phyloP scores from a whole-genome alignment of 2,888 invertebrate species.

The Ennomos erosarius region DNA sequence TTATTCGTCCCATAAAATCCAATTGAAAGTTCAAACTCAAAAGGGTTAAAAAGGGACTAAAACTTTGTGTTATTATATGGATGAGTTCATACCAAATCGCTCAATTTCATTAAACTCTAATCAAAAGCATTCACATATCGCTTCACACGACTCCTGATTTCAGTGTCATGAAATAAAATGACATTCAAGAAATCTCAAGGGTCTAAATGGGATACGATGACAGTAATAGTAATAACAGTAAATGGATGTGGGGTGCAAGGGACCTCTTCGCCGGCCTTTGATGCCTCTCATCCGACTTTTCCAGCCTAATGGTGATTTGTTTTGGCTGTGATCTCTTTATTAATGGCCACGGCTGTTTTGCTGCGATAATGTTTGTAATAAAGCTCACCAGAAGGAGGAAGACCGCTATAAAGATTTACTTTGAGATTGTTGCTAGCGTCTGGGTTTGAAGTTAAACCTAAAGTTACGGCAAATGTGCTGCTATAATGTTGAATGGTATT shows the following conservation, averaged over 20 bases:
- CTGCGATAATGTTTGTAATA: slow-evolving; percentile 45
- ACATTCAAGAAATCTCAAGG: slow-evolving; percentile 51
- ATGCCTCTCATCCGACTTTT: slow-evolving; percentile 35
- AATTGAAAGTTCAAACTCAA: slow-evolving; percentile 9
- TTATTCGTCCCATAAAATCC: slow-evolving; percentile 13
- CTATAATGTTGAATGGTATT: slow-evolving; percentile 6
- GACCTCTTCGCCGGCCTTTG: slow-evolving; percentile 37
- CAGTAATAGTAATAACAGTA: slow-evolving; percentile 63
- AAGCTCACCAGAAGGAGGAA: slow-evolving; percentile 41
- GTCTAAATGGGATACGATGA: slow-evolving; percentile 61
- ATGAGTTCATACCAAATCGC: slow-evolving; percentile 15
- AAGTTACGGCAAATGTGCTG: slow-evolving; percentile 14
- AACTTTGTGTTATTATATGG: slow-evolving; percentile 8
- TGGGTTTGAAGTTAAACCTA: slow-evolving; percentile 24
- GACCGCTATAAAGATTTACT: slow-evolving; percentile 41
- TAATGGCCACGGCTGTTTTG: slow-evolving; percentile 45
- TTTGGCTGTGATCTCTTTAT: slow-evolving; percentile 45
- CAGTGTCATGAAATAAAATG: slow-evolving; percentile 26
- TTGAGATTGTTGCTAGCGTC: slow-evolving; percentile 39
- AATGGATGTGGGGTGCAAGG: slow-evolving; percentile 59
- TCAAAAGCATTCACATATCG: slow-evolving; percentile 20
- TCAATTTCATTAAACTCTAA: slow-evolving; percentile 12
- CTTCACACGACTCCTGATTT: slow-evolving; percentile 25
- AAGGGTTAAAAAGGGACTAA: slow-evolving; percentile 15
- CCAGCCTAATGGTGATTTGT: slow-evolving; percentile 46